phyloP scores from a whole-genome alignment of 2,888 invertebrate species.

The Ophion obscuratus region DNA sequence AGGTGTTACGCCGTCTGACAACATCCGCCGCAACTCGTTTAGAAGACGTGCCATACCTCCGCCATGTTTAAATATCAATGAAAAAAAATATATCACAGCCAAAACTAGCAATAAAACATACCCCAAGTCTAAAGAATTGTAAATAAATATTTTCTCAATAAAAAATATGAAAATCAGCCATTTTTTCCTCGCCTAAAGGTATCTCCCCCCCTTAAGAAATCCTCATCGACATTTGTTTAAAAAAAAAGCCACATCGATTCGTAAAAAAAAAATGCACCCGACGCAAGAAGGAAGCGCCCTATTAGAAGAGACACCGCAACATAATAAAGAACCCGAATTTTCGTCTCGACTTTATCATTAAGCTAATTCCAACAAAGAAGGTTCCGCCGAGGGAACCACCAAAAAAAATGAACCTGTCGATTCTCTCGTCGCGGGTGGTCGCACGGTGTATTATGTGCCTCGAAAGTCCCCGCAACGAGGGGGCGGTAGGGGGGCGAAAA shows the following conservation, averaged over 20 bases:
- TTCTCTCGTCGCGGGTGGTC: slow-evolving; percentile 46
- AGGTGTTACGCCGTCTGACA: no score
- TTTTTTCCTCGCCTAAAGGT: no score
- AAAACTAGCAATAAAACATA: no score
- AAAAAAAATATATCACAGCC: no score
- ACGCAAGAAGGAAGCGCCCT: neutral
- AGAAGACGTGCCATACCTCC: no score
- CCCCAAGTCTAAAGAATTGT: no score
- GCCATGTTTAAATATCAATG: no score
- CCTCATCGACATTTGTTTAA: neutral
- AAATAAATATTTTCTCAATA: no score
- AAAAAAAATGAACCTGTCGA: slow-evolving; percentile 23
- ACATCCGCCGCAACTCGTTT: no score
- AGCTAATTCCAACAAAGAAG: slow-evolving; percentile 34
- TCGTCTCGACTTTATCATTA: slow-evolving; percentile 27
- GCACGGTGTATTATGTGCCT: neutral
- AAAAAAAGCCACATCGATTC: neutral
- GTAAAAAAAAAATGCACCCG: slow-evolving; percentile 1
- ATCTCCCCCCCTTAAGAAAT: neutral
- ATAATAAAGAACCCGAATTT: slow-evolving; percentile 43
- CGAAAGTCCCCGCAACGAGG: neutral
- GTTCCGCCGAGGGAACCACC: neutral
- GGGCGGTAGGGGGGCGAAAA: neutral
- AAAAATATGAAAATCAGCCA: no score
- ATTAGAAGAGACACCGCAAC: slow-evolving; percentile 19